These are phyloP conservation scores for Apis dorsata DNA, from an alignment of 1,140 invertebrate species.

Conservation along the genomic window DNA sequence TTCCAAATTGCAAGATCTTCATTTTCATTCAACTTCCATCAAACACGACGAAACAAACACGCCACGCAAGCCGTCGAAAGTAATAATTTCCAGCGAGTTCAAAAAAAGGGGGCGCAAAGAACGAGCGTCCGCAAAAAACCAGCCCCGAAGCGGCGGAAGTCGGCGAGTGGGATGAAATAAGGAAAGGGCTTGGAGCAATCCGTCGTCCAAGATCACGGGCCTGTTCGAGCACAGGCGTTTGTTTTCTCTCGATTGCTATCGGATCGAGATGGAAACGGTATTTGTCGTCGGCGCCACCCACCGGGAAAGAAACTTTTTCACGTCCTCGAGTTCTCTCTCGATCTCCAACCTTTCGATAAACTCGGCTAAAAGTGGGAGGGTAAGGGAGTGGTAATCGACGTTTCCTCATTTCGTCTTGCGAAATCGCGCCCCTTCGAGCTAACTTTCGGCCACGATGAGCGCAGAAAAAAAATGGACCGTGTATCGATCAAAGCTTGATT, in stretches of 20 bases:
- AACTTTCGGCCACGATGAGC: not conserved
- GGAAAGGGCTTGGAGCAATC: slow-evolving; percentile 43
- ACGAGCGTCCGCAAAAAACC: slow-evolving; percentile 1
- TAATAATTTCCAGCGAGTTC: not conserved
- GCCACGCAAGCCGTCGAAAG: not conserved
- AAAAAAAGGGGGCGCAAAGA: not conserved
- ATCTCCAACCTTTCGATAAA: not conserved
- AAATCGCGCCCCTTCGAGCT: not conserved
- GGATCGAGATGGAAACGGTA: slow-evolving; percentile 63
- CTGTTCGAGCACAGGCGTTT: slow-evolving; percentile 49
- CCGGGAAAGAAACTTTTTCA: slow-evolving; percentile 43
- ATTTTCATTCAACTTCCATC: not conserved
- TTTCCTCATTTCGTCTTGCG: not conserved
- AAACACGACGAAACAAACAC: not conserved
- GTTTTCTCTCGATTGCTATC: slow-evolving; percentile 65
- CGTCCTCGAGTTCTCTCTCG: not conserved
- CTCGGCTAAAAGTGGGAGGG: not conserved
- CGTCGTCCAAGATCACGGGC: slow-evolving; percentile 24
- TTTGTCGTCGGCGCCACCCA: slow-evolving; percentile 54
- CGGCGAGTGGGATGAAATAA: slow-evolving; percentile 1
- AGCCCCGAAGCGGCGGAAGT: slow-evolving; percentile 4
- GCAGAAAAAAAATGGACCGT: not conserved
- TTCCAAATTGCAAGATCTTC: not conserved
- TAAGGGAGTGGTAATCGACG: not conserved
- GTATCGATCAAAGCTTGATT: not conserved